Conservation (phyloP, 2,797 vertebrate species). For the Bradypodion pumilum region DNA sequence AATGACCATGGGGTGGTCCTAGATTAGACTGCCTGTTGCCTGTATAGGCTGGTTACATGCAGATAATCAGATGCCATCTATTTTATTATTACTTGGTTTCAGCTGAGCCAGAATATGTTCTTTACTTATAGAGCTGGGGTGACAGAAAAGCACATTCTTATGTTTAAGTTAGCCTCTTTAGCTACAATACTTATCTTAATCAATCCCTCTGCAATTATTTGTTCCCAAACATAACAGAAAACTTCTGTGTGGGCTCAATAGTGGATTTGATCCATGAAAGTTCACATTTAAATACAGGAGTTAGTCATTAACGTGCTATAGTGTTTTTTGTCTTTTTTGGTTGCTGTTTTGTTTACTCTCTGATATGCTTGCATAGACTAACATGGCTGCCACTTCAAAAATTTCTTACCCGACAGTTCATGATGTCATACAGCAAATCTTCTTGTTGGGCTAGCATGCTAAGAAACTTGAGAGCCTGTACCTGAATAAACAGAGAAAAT, state of each 20-base stretch:
- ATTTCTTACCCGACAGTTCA: conserved; percentile 58
- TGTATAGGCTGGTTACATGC: not conserved
- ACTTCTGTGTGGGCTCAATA: not conserved
- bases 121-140: not conserved
- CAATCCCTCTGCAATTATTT: not conserved
- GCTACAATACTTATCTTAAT: not conserved
- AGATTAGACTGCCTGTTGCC: too few relatives aligned
- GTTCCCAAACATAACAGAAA: not conserved
- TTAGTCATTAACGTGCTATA: too few relatives aligned
- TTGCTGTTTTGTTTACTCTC: too few relatives aligned
- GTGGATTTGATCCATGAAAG: too few relatives aligned
- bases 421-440: conserved; percentile 56
- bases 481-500: conserved; percentile 31
- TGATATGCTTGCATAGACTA: too few relatives aligned
- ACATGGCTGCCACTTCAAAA: too few relatives aligned
- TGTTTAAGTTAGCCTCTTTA: too few relatives aligned
- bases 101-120: not conserved
- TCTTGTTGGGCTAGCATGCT: conserved; percentile 48
- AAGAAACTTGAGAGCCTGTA: conserved; percentile 59
- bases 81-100: not conserved
- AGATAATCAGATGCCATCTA: not conserved
- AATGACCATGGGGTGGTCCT: too few relatives aligned
- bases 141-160: not conserved
- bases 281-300: too few relatives aligned
- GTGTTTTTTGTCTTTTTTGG: too few relatives aligned